A percentile compares a stretch with the other conserved stretches of the same genome.
Conservation (phyloP, 2,888 invertebrate genomes). For the Slavum lentiscoides region DNA sequence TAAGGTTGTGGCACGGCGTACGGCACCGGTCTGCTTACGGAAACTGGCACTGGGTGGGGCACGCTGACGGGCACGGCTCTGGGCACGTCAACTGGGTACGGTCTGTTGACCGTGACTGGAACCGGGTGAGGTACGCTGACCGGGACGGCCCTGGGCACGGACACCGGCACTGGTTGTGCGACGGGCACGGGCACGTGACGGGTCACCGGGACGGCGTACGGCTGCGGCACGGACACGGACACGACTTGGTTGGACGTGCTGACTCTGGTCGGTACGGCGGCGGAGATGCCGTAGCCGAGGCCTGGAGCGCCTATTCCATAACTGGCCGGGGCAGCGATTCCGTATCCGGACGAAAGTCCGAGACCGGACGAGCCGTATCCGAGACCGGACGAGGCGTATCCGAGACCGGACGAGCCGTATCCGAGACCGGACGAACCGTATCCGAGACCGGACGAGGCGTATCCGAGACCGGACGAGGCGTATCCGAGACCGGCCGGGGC, state of each 20-base stretch:
- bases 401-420: not conserved
- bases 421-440: conserved; percentile 9
- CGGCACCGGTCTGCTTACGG: conserved; percentile 53
- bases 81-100: conserved; percentile 56
- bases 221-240: conserved; percentile 55
- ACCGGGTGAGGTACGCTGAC: conserved; percentile 59
- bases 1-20: conserved; percentile 56
- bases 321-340: conserved; percentile 11
- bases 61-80: conserved; percentile 56
- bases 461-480: not conserved
- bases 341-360: conserved; percentile 13
- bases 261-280: conserved; percentile 46
- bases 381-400: not conserved
- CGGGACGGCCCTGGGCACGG: conserved; percentile 57
- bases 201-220: conserved; percentile 55
- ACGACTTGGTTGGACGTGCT: conserved; percentile 53
- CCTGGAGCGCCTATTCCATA: not conserved
- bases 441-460: not conserved
- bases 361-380: not conserved
- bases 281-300: conserved; percentile 12
- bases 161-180: conserved; percentile 55
- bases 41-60: conserved; percentile 55
- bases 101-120: conserved; percentile 56
- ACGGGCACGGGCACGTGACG: conserved; percentile 55
- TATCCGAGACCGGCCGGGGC: not conserved